Base-by-base conservation (phyloP, 2,888 invertebrate species). In the Phortica magna region DNA sequence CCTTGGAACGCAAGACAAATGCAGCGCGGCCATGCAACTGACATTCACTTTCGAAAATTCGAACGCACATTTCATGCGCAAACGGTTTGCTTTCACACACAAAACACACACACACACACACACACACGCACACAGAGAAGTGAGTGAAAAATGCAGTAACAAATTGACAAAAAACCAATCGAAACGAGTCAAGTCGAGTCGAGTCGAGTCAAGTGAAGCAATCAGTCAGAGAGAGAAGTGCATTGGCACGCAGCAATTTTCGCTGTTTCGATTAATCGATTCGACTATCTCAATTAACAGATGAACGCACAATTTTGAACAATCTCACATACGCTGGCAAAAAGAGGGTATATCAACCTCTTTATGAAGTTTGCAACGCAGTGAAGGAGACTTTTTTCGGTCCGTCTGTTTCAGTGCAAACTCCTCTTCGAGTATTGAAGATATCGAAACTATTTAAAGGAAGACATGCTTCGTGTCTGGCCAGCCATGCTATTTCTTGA, bases 11-110 rank as follows among this genome's bases (percentile, higher is more conserved):
- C 17, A 55, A 55, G 55, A n/a, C 17, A 64, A 64, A 31, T 64
- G 64, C 64, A 64, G 31, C 31, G 31, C 14, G 12, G 14, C 39
- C 31, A 65, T 41, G 65, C 64, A 65, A 65, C 14, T 41, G 65
- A 65, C 65, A 65, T 65, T 65, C 65, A 65, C 65, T 65, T 65
- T 65, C 65, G n/a, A 65, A 65, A 65, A 14, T 64, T 55, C 3
- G 3, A n/a, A 55, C 55, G n/a, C n/a, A 55, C n/a, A 55, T 55
- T 55, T 55, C 14, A 55, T 14, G 17, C 12, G 17, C 7, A 0
- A n/a, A 55, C 7, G 7, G 55, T 55, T n/a, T 55, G 55, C 55
- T 55, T 55, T 55, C n/a, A 55, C 55, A 17, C 17, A 17, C 55
- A 55, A 55, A 55, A n/a, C n/a, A 55, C 17, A n/a, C 55, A 55